These are phyloP conservation scores for Tachycineta bicolor DNA, from an alignment of 2,113 vertebrate species.

Conservation along the genomic window DNA sequence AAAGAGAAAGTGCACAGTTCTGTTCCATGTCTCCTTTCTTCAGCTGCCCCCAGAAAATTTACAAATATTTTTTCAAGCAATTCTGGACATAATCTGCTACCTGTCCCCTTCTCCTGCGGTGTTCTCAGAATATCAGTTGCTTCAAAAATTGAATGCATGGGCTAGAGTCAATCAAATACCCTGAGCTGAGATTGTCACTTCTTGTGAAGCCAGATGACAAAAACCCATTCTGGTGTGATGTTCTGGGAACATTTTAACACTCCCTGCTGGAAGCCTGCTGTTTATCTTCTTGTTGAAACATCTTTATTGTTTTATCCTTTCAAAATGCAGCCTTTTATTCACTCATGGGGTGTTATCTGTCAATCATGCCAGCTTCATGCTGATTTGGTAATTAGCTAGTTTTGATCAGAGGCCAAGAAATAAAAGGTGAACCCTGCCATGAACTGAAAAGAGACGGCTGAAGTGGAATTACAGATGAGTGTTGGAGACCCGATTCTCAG, in stretches of 20 bases:
- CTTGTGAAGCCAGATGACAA: neutral
- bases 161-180: neutral
- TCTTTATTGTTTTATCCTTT: conserved; percentile 8
- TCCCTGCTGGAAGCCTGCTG: neutral
- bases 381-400: neutral
- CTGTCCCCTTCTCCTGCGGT: fast-evolving
- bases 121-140: neutral
- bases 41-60: neutral
- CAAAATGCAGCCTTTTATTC: neutral
- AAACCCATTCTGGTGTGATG: neutral
- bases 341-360: neutral
- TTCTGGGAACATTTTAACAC: neutral
- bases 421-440: neutral
- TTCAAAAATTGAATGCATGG: neutral
- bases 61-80: neutral
- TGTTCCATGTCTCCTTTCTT: neutral
- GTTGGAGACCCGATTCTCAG: neutral
- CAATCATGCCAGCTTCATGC: neutral
- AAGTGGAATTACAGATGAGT: neutral
- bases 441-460: neutral
- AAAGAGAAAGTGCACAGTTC: neutral
- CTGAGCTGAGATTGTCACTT: neutral
- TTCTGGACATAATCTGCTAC: neutral
- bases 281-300: conserved; percentile 1
- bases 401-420: neutral